Conservation (phyloP, 1,140 invertebrate genomes). For the Musca vetustissima region DNA sequence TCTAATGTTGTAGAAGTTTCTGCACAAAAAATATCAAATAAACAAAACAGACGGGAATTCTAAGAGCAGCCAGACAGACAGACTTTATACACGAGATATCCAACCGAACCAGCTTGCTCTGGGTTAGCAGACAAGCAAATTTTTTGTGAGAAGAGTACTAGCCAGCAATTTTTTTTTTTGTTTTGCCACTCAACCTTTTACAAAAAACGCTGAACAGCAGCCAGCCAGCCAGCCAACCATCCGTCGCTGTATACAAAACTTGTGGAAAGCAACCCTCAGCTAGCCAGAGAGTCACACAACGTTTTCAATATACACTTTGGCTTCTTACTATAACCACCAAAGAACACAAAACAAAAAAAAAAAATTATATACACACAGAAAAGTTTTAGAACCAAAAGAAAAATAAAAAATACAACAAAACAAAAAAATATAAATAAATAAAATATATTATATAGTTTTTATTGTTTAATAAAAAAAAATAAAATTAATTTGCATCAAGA, state of each 20-base stretch:
- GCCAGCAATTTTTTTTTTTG: neutral
- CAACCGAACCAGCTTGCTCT: too few relatives aligned
- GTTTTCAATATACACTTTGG: constrained; percentile 55
- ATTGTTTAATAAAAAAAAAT: constrained; percentile 2
- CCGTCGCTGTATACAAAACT: neutral
- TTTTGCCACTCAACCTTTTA: constrained; percentile 28
- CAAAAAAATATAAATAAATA: constrained; percentile 19
- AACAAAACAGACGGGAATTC: too few relatives aligned
- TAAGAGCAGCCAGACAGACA: too few relatives aligned
- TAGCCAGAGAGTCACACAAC: constrained; percentile 28
- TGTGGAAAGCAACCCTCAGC: constrained; percentile 50
- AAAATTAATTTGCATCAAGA: constrained; percentile 5
- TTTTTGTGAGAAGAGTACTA: too few relatives aligned
- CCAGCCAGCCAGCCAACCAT: neutral
- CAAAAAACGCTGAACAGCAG: neutral
- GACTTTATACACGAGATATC: too few relatives aligned
- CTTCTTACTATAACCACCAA: constrained; percentile 53
- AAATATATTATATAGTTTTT: constrained; percentile 24
- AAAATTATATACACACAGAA: constrained; percentile 22
- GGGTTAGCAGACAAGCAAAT: too few relatives aligned
- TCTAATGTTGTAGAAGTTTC: too few relatives aligned
- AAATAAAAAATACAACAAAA: constrained; percentile 21
- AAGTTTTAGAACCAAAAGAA: constrained; percentile 26
- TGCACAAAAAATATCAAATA: too few relatives aligned
- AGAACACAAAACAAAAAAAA: constrained; percentile 26